Base-by-base conservation (phyloP, 2,888 invertebrate species). In the Idaea dimidiata region DNA sequence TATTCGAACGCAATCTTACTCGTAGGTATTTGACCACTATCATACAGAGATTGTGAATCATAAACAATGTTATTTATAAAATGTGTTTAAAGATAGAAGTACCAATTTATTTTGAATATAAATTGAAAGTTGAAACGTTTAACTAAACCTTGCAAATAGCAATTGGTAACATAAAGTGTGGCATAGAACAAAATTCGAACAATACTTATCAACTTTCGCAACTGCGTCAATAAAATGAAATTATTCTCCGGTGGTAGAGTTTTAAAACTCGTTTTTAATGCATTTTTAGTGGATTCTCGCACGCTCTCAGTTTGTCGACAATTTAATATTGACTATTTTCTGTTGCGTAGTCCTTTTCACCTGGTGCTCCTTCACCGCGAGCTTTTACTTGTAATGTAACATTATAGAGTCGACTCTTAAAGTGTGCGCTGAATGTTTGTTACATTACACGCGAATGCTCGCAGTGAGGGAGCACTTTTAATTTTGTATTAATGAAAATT, bases 261-360 rank as follows among this genome's bases (percentile, higher is more conserved):
- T 24, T 24, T 71, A 66, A 72, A 72, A 71, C 68, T 63, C 63
- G 65, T 65, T 69, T 69, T 68, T 72, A 72, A 76, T 77, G 75
- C 76, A 78, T 74, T 75, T 76, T 77, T 72, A 72, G 69, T 72
- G 66, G 64, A 68, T 54, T 63, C 67, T 66, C 62, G 63, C 67
- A 67, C 65, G 61, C 54, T 62, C 66, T 33, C 43, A 0, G n/a
- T 43, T 6, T 43, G 43, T 43, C 43, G 43, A 43, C 43, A 43
- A 43, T 43, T 43, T 43, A 8, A 43, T 14, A 10, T 43, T 14
- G 43, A 43, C 1, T 43, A 43, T 7, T 43, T 43, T 43, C 10
- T 43, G 43, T 8, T 43, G 8, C 10, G 43, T 8, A 43, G 43
- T 43, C 14, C 43, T 43, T 6, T 43, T 43, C 10, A 43, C 43